These are phyloP conservation scores for Drosophila parabipectinata DNA, from an alignment of 1,140 invertebrate species.

Conservation along the genomic window DNA sequence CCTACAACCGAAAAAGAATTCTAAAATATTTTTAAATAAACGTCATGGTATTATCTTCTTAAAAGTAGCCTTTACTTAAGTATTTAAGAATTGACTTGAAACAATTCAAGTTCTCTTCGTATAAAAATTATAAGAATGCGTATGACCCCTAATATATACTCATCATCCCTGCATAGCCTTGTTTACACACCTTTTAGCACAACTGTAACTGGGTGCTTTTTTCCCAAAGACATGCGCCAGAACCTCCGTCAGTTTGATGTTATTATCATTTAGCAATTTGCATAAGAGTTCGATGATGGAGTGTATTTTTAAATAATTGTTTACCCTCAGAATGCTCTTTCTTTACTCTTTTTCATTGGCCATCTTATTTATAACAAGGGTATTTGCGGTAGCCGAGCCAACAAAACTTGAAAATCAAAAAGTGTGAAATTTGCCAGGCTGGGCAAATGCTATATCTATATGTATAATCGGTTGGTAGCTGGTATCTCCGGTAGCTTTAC, in stretches of 20 bases:
- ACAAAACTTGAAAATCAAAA: constrained; percentile 25
- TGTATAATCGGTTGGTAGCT: constrained; percentile 8
- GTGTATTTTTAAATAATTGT: constrained; percentile 70
- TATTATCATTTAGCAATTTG: constrained; percentile 74
- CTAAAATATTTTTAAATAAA: too few relatives aligned
- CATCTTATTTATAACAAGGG: constrained; percentile 32
- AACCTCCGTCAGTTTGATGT: constrained; percentile 32
- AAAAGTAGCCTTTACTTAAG: too few relatives aligned
- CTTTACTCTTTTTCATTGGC: constrained; percentile 12
- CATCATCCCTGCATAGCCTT: constrained; percentile 8
- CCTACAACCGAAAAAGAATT: too few relatives aligned
- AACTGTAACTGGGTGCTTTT: constrained; percentile 35
- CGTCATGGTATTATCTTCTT: too few relatives aligned
- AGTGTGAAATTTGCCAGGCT: constrained; percentile 57
- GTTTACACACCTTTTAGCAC: constrained; percentile 56
- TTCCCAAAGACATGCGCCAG: constrained; percentile 22
- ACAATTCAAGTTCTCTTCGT: too few relatives aligned
- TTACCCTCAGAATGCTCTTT: constrained; percentile 38
- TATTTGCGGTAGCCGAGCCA: constrained; percentile 24
- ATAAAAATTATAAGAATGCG: too few relatives aligned
- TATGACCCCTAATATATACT: neutral
- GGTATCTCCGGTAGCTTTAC: neutral
- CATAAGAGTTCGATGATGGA: constrained; percentile 26
- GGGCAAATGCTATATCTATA: constrained; percentile 17
- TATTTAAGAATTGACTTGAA: too few relatives aligned